These are phyloP conservation scores for Drosophila infuscata DNA, from an alignment of 2,888 invertebrate genomes.

Conservation along the genomic window DNA sequence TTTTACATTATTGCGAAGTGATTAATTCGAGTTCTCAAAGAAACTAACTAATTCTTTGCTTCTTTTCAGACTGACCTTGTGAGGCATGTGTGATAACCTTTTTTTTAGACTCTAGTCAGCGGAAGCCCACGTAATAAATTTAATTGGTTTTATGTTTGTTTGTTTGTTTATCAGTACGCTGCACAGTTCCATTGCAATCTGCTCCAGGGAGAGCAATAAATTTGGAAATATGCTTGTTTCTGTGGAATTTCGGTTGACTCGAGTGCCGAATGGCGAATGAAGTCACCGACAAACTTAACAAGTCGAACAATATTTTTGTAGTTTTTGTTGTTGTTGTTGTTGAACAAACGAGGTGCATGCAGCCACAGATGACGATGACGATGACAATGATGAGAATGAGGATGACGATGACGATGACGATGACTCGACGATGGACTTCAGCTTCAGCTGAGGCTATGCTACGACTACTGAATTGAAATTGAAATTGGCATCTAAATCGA, in stretches of 20 bases:
- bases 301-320: slow-evolving; percentile 6
- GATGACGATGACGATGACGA: slow-evolving; percentile 1
- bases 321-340: background rate
- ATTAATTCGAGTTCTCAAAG: background rate
- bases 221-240: slow-evolving; percentile 28
- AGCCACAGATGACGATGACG: slow-evolving; percentile 12
- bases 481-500: slow-evolving; percentile 18
- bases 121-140: slow-evolving; percentile 1
- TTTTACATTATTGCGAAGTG: background rate
- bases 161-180: slow-evolving; percentile 32
- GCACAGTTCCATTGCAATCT: slow-evolving; percentile 43
- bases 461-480: slow-evolving; percentile 19
- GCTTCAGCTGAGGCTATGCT: slow-evolving; percentile 1
- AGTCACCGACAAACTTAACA: slow-evolving; percentile 43
- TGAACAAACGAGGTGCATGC: slow-evolving; percentile 28
- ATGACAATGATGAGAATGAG: background rate
- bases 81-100: background rate
- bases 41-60: background rate
- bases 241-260: slow-evolving; percentile 40
- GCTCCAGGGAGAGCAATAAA: slow-evolving; percentile 34
- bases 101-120: background rate
- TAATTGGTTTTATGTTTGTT: background rate
- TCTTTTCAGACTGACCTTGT: background rate
- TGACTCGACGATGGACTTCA: slow-evolving; percentile 13
- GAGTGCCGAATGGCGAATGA: slow-evolving; percentile 41